phyloP scores from a whole-genome alignment of 2,113 vertebrate species.

The Phalacrocorax brasilianus region DNA sequence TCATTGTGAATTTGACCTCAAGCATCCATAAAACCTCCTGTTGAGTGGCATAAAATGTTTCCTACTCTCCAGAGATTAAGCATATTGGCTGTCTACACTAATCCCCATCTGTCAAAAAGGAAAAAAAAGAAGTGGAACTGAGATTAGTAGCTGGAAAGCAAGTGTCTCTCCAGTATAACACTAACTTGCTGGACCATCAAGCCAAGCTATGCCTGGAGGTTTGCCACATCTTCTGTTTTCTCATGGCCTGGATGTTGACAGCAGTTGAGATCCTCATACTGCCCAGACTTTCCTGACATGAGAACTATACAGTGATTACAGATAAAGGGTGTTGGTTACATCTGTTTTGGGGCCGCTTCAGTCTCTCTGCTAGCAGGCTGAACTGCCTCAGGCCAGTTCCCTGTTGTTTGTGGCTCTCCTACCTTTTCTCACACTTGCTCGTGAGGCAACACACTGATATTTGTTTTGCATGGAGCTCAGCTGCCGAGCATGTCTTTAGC shows the following conservation, averaged over 20 bases:
- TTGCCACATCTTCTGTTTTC: constrained; percentile 65
- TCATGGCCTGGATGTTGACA: constrained; percentile 62
- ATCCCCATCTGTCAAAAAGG: not conserved
- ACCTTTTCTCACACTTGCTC: constrained; percentile 66
- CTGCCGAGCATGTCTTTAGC: not conserved
- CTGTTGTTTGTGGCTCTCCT: constrained; percentile 45
- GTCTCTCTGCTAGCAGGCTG: constrained; percentile 51
- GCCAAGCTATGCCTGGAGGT: not conserved
- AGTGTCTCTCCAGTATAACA: not conserved
- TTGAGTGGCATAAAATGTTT: constrained; percentile 38
- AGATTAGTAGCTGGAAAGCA: not conserved
- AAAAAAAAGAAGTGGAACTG: not conserved
- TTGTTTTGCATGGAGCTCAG: constrained; percentile 28
- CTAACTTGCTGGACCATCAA: not conserved
- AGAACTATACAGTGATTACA: constrained; percentile 49
- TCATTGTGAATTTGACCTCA: constrained; percentile 19
- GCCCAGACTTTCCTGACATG: constrained; percentile 60
- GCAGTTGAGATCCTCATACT: constrained; percentile 44
- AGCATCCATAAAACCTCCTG: not conserved
- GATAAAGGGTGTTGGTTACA: constrained; percentile 64
- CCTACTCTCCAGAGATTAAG: not conserved
- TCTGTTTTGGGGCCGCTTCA: constrained; percentile 45
- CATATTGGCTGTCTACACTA: not conserved
- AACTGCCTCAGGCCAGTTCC: constrained; percentile 68
- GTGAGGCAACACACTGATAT: constrained; percentile 3